Evolutionary conservation across 1,140 invertebrate genomes (phyloP).

Genomic region (Pteromalus puparum): DNA sequence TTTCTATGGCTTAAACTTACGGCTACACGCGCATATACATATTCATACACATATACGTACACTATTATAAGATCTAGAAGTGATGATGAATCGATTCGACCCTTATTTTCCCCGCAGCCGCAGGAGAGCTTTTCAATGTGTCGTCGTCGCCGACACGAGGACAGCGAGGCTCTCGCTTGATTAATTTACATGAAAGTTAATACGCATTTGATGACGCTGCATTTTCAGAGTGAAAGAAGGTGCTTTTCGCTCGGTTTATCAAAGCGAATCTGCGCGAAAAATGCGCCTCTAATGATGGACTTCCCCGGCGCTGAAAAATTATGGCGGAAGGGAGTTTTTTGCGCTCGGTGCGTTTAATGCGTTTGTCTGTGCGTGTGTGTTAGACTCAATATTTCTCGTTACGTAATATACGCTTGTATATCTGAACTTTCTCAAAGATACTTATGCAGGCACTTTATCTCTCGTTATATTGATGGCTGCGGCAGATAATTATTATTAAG

Average conservation of each 20-base stretch:
- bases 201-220: constrained; percentile 30
- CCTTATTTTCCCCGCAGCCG: neutral
- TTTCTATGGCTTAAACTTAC: constrained; percentile 11
- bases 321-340: neutral
- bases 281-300: neutral
- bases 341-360: neutral
- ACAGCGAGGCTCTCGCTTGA: constrained; percentile 6
- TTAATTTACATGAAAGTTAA: constrained; percentile 34
- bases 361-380: neutral
- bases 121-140: neutral
- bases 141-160: neutral
- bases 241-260: neutral
- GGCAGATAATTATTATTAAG: neutral
- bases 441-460: neutral
- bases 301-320: neutral
- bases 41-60: neutral
- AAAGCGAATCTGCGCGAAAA: too few relatives aligned
- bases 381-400: neutral
- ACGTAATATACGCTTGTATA: neutral
- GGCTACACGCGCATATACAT: neutral
- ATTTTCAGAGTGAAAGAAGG: neutral
- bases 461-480: neutral
- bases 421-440: neutral
- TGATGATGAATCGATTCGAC: constrained; percentile 24
- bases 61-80: neutral